Percentiles rank a stretch among this genome's conserved stretches.
Evolutionary conservation across 2,113 vertebrate genomes (phyloP).

Genomic region (Pachypanchax playfairii): DNA sequence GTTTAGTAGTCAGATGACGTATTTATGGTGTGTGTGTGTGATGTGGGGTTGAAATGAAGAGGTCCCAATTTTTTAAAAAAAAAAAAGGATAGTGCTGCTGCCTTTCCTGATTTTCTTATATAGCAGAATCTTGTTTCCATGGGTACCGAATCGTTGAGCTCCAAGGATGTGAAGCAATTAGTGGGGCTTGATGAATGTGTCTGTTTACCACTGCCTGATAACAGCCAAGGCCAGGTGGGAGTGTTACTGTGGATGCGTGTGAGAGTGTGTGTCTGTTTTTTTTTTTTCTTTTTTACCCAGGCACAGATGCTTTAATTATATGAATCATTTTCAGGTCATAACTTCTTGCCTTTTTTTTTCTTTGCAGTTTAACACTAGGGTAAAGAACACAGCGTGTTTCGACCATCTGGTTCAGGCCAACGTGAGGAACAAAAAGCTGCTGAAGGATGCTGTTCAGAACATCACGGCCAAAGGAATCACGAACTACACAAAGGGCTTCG

Average conservation of each 20-base stretch:
- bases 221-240: conserved; percentile 65
- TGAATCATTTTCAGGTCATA: conserved; percentile 38
- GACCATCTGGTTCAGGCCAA: conserved; percentile 97
- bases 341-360: conserved; percentile 11
- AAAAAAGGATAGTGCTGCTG: conserved; percentile 50
- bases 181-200: conserved; percentile 76
- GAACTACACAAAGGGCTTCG: conserved; percentile 97
- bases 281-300: conserved; percentile 23
- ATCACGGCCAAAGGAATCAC: conserved; percentile 97
- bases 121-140: conserved; percentile 76
- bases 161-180: conserved; percentile 76
- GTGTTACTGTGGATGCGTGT: conserved; percentile 20
- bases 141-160: conserved; percentile 73
- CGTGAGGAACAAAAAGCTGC: conserved; percentile 96
- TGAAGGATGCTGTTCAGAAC: conserved; percentile 96
- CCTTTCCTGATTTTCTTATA: conserved; percentile 61
- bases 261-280: conserved; percentile 2
- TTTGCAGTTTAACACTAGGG: conserved; percentile 92
- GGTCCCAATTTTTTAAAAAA: conserved; percentile 55
- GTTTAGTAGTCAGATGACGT: neutral
- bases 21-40: conserved; percentile 22
- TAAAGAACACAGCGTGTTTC: conserved; percentile 95
- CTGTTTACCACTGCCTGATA: conserved; percentile 71
- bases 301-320: conserved; percentile 15
- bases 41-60: conserved; percentile 23